Percentiles rank a stretch among this genome's conserved stretches.
phyloP scores from a whole-genome alignment of 2,113 vertebrate genomes.

The Paedocypris sp. region DNA sequence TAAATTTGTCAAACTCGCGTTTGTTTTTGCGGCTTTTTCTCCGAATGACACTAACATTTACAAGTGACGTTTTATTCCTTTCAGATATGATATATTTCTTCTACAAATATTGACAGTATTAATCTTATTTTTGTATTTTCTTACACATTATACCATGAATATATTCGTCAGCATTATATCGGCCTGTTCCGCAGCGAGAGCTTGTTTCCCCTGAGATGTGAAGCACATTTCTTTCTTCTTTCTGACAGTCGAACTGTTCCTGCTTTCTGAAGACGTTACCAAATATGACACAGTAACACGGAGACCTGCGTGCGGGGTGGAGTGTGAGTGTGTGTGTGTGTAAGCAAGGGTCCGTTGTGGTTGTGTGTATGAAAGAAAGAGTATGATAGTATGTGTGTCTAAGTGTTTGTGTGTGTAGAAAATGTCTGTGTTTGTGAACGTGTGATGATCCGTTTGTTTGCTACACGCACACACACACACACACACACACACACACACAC shows the following conservation, averaged over 20 bases:
- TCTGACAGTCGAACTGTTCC: slow-evolving; percentile 71
- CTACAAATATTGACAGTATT: slow-evolving; percentile 99
- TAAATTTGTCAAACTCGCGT: slow-evolving; percentile 72
- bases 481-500: too few relatives aligned
- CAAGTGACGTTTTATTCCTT: slow-evolving; percentile 55
- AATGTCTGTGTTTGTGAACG: too few relatives aligned
- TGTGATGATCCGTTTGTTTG: too few relatives aligned
- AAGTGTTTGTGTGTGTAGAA: too few relatives aligned
- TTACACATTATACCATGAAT: slow-evolving; percentile 96
- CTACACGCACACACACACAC: too few relatives aligned
- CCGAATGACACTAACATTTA: slow-evolving; percentile 65
- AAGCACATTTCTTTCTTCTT: slow-evolving; percentile 73
- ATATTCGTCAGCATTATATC: slow-evolving; percentile 81
- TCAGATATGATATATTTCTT: slow-evolving; percentile 88
- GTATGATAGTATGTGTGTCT: too few relatives aligned
- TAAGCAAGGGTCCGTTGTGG: slow-evolving; percentile 57
- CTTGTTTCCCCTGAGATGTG: slow-evolving; percentile 64
- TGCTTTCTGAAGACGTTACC: slow-evolving; percentile 79
- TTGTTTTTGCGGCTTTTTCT: slow-evolving; percentile 57
- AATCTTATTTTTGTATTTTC: slow-evolving; percentile 99
- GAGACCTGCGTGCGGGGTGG: slow-evolving; percentile 55
- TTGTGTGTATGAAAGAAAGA: too few relatives aligned
- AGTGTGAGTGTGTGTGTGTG: slow-evolving; percentile 42
- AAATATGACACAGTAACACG: slow-evolving; percentile 77
- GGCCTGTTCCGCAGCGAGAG: slow-evolving; percentile 56